phyloP scores from a whole-genome alignment of 2,797 vertebrate species.

The Anniella stebbinsi region DNA sequence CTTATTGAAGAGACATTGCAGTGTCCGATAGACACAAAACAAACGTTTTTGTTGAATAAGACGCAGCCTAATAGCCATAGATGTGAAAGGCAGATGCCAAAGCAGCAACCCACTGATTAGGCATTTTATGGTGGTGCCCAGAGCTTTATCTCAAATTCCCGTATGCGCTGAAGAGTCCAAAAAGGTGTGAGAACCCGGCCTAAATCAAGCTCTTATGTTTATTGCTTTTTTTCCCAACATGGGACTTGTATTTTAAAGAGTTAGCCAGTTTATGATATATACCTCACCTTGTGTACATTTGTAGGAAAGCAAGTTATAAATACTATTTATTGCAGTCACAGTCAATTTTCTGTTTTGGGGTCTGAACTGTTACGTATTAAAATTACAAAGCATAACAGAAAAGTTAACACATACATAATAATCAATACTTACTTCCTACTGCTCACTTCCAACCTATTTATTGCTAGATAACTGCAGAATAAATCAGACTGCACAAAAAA shows the following conservation, averaged over 20 bases:
- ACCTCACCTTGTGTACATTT: neutral
- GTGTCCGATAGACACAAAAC: too few relatives aligned
- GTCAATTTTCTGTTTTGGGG: too few relatives aligned
- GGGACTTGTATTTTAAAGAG: neutral
- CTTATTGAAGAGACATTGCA: too few relatives aligned
- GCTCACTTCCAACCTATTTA: neutral
- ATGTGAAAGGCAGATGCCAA: too few relatives aligned
- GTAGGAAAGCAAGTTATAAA: neutral
- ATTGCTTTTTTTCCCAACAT: neutral
- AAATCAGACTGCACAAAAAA: neutral
- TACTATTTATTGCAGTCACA: neutral
- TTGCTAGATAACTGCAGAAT: neutral
- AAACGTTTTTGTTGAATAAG: too few relatives aligned
- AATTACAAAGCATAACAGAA: neutral
- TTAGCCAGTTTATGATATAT: neutral
- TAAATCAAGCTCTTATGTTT: neutral
- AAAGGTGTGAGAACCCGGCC: too few relatives aligned
- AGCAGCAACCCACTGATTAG: too few relatives aligned
- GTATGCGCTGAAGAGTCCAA: too few relatives aligned
- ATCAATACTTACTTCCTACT: neutral
- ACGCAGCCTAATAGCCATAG: too few relatives aligned
- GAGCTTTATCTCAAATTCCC: too few relatives aligned
- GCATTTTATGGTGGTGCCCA: too few relatives aligned
- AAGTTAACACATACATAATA: neutral
- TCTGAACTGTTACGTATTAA: neutral